Evolutionary conservation across 2,888 invertebrate genomes (phyloP), one percentile per base, ranked within the genome.

Genomic region (Dione vanillae): DNA sequence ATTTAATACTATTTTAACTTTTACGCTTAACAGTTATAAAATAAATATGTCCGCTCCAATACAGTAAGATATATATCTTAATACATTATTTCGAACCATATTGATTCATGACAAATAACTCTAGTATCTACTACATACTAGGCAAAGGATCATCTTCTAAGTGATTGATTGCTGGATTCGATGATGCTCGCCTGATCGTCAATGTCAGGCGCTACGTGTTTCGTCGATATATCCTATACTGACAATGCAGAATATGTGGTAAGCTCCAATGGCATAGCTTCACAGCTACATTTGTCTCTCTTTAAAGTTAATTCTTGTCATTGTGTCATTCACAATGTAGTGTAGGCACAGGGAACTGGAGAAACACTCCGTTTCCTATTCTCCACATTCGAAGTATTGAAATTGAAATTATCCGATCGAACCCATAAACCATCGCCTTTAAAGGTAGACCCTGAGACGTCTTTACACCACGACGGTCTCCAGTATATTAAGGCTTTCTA

Each of bases 131-230:
- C 27, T 27, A 5, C 5, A 35, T 51, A 68, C 61, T 61, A 43
- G 61, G 52, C 52, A 45, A 40, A 43, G 52, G 52, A 37, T 61
- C 45, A 52, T 62, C 40, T 51, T 20, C n/a, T 19, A 20, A 49
- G 52, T 68, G 61, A 68, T 68, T 62, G 51, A 62, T 62, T 45
- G 43, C 49, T 49, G 40, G 64, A 37, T 49, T n/a, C 49, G 19
- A 51, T 64, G 49, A 64, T 49, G 47, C 64, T 45, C 20, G 19
- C 64, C 49, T 40, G 16, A 49, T 49, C 14, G 40, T 64, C 64
- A 51, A 37, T 51, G 49, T 51, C 49, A 40, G 40, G 37, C 37
- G 40, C 14, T 64, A 49, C 19, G n/a, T 51, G 64, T 64, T 27
- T 7, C 20, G n/a, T 64, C 19, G 19, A 16, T 56, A 37, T 56